phyloP scores from a whole-genome alignment of 2,113 vertebrate genomes.

The Mystacornis crossleyi region DNA sequence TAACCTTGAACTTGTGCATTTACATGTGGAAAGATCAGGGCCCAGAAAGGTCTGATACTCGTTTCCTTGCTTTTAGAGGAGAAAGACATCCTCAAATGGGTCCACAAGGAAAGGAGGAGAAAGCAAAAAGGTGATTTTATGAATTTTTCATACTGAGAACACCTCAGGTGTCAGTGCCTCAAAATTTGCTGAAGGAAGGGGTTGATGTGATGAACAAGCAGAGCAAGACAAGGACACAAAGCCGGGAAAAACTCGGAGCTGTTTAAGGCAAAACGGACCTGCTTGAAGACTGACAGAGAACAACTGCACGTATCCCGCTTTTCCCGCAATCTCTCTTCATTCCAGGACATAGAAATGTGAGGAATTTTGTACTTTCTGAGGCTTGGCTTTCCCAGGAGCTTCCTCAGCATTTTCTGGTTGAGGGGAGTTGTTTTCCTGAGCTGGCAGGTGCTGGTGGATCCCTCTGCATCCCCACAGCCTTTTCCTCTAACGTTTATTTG shows the following conservation, averaged over 20 bases:
- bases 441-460: background rate
- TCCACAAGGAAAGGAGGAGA: background rate
- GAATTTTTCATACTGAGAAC: background rate
- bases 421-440: background rate
- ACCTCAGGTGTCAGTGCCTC: background rate
- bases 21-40: background rate
- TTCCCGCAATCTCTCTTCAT: background rate
- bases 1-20: accelerated
- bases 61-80: background rate
- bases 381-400: background rate
- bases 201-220: background rate
- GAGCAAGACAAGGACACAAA: background rate
- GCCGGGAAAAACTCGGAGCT: background rate
- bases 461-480: background rate
- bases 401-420: background rate
- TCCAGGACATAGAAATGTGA: background rate
- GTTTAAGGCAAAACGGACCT: background rate
- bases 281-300: background rate
- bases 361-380: background rate
- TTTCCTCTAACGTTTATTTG: background rate
- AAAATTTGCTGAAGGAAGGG: background rate
- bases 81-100: background rate
- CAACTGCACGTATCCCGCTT: background rate
- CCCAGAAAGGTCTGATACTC: background rate
- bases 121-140: background rate